phyloP scores from a whole-genome alignment of 2,113 vertebrate species.

The Monarcha castaneiventris region DNA sequence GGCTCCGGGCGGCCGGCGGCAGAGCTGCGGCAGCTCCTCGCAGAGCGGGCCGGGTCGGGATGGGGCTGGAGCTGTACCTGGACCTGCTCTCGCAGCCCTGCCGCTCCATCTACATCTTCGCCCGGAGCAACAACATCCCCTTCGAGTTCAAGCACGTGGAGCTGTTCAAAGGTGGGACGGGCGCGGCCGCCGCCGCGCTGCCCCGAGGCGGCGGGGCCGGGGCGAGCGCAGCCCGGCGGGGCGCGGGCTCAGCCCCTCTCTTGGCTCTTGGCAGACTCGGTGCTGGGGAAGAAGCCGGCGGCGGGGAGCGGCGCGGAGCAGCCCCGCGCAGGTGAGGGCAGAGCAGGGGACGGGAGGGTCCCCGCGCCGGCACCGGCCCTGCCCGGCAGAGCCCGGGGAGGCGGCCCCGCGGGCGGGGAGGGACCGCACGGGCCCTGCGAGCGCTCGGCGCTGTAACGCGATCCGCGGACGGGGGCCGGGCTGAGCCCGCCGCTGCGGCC shows the following conservation, averaged over 20 bases:
- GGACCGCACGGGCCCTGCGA: not conserved
- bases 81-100: constrained; percentile 84
- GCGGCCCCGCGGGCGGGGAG: not conserved
- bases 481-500: not conserved
- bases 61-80: constrained; percentile 80
- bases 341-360: not conserved
- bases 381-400: not conserved
- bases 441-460: not conserved
- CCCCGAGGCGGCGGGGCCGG: not conserved
- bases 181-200: not conserved
- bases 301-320: constrained; percentile 12
- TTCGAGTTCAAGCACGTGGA: constrained; percentile 76
- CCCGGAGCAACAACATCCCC: constrained; percentile 74
- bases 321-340: constrained; percentile 2
- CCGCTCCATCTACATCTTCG: constrained; percentile 80
- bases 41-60: not conserved
- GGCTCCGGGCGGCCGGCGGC: not conserved
- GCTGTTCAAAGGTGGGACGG: constrained; percentile 73
- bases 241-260: not conserved
- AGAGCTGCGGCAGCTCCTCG: not conserved
- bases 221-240: not conserved
- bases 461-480: not conserved
- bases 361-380: not conserved
- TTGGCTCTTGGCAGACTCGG: constrained; percentile 36
- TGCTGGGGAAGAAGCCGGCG: constrained; percentile 32